Evolutionary conservation across 1,140 invertebrate species (phyloP).

Genomic region (Magallana ariakensis): DNA sequence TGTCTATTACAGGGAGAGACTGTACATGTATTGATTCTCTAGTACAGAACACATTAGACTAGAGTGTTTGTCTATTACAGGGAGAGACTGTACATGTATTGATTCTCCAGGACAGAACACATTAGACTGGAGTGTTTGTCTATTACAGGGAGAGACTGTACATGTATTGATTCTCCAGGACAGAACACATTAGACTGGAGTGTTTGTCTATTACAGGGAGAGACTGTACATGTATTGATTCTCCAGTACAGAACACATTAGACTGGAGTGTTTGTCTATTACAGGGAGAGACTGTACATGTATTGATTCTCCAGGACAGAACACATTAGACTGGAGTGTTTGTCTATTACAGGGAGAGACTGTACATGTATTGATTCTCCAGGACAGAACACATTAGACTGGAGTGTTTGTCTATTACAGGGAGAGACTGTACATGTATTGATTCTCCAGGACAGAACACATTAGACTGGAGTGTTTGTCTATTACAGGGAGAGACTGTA

Average conservation of each 20-base stretch:
- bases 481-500: not conserved
- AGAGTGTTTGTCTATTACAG: not conserved
- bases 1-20: slow-evolving; percentile 8
- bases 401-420: not conserved
- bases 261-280: not conserved
- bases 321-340: not conserved
- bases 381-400: too few relatives aligned
- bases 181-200: too few relatives aligned
- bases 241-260: too few relatives aligned
- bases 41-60: too few relatives aligned
- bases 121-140: not conserved
- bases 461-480: not conserved
- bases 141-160: not conserved
- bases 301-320: too few relatives aligned
- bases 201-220: slow-evolving; percentile 22
- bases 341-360: slow-evolving; percentile 8
- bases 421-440: not conserved
- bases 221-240: not conserved
- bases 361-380: not conserved
- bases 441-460: too few relatives aligned
- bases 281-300: not conserved
- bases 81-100: not conserved
- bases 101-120: too few relatives aligned
- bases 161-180: not conserved
- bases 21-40: not conserved